Conservation (phyloP, 2,113 vertebrate species). For the Diphyllodes magnificus region DNA sequence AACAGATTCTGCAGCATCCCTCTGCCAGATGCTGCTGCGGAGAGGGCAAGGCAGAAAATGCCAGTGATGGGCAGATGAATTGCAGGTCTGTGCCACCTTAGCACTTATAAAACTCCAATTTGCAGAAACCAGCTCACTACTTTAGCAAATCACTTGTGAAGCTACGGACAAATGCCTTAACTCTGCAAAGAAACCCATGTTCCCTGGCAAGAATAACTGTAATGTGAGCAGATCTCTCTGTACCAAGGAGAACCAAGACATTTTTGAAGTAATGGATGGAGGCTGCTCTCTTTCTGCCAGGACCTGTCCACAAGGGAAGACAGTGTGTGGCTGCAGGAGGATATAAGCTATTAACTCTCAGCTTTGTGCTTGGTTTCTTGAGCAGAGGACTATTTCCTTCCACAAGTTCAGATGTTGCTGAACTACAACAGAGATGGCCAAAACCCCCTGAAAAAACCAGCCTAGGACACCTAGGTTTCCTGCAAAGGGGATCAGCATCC, state of each 20-base stretch:
- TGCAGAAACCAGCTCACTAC: not conserved
- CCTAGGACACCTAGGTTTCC: not conserved
- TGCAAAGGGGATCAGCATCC: not conserved
- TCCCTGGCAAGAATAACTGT: not conserved
- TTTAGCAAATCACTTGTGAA: not conserved
- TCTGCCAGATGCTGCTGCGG: not conserved
- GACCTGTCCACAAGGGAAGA: not conserved
- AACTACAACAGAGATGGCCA: not conserved
- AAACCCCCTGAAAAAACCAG: not conserved
- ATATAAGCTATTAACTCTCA: not conserved
- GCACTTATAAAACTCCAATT: not conserved
- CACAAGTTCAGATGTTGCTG: not conserved
- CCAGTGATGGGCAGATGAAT: not conserved
- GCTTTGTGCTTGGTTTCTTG: not conserved
- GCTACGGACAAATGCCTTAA: not conserved
- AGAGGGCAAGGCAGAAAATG: not conserved
- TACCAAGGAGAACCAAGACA: not conserved
- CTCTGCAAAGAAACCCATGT: not conserved
- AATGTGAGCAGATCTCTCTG: not conserved
- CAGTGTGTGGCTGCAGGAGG: not conserved
- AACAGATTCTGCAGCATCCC: not conserved
- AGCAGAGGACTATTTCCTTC: not conserved
- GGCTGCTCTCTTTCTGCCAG: not conserved
- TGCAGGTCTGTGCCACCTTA: not conserved
- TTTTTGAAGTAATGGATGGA: conserved; percentile 1